Evolutionary conservation across 2,797 vertebrate genomes (phyloP).

Genomic region (Kryptopterus vitreolus): DNA sequence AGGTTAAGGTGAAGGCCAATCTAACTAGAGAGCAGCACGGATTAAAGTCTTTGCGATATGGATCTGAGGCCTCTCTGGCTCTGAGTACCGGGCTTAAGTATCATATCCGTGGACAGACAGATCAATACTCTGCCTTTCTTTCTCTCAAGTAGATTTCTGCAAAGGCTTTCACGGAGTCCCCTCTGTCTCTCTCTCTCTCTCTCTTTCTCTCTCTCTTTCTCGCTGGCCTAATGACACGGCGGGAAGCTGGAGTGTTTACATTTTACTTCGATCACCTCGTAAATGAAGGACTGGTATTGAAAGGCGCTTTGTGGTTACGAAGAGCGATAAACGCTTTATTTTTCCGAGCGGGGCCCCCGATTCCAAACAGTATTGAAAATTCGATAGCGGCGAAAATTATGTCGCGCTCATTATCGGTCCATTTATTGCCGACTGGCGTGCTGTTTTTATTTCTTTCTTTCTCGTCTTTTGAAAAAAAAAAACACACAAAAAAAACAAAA

Average conservation of each 20-base stretch:
- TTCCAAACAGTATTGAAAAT: conserved; percentile 1
- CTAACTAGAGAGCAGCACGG: conserved; percentile 79
- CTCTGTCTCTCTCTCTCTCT: conserved; percentile 81
- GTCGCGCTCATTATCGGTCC: background rate
- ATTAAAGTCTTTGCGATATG: conserved; percentile 94
- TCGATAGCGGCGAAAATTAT: conserved; percentile 1
- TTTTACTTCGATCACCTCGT: conserved; percentile 67
- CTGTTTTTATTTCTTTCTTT: background rate
- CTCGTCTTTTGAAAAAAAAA: too few relatives aligned
- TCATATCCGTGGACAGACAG: conserved; percentile 95
- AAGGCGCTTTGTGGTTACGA: conserved; percentile 39
- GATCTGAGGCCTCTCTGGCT: conserved; percentile 84
- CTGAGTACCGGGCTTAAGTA: conserved; percentile 92
- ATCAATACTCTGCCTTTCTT: conserved; percentile 84
- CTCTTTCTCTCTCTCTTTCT: conserved; percentile 74
- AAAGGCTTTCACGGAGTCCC: too few relatives aligned
- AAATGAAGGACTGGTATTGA: conserved; percentile 53
- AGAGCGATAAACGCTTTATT: conserved; percentile 3
- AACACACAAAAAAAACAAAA: too few relatives aligned
- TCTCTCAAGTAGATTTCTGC: too few relatives aligned
- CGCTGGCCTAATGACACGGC: conserved; percentile 83
- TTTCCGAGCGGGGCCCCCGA: background rate
- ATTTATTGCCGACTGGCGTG: background rate
- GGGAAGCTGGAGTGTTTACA: conserved; percentile 81
- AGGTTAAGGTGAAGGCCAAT: conserved; percentile 84